A percentile compares a stretch with the other conserved stretches of the same genome.
These are phyloP conservation scores for Clunio marinus DNA, from an alignment of 2,888 invertebrate species.

Conservation along the genomic window DNA sequence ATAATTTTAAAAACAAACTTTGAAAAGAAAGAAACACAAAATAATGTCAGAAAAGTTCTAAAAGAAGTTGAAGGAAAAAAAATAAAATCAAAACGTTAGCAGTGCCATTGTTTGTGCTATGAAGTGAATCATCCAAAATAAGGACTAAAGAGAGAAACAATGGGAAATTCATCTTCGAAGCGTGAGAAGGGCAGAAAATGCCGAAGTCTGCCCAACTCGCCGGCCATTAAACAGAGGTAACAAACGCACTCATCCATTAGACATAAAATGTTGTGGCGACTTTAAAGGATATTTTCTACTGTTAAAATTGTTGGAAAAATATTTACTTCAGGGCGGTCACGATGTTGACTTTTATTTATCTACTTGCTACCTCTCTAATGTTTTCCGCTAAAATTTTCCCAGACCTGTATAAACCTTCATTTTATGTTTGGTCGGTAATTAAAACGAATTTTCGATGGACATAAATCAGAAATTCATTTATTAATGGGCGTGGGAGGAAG, in stretches of 20 bases:
- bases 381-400: not conserved
- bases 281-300: too few species aligned
- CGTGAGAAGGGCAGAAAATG: slow-evolving; percentile 39
- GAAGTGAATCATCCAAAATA: not conserved
- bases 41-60: too few species aligned
- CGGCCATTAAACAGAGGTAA: slow-evolving; percentile 59
- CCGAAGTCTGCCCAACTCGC: slow-evolving; percentile 65
- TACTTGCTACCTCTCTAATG: too few species aligned
- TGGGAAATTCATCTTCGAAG: slow-evolving; percentile 38
- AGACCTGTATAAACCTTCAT: not conserved
- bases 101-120: not conserved
- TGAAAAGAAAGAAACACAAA: too few species aligned
- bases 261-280: too few species aligned
- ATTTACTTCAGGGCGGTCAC: too few species aligned
- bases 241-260: not conserved
- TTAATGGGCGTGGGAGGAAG: too few species aligned
- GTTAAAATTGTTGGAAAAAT: too few species aligned
- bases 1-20: too few species aligned
- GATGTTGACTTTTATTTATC: too few species aligned
- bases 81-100: not conserved
- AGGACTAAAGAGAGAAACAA: not conserved
- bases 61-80: not conserved
- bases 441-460: not conserved
- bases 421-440: too few species aligned
- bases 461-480: slow-evolving; percentile 4